A percentile compares a stretch with the other conserved stretches of the same genome.
Conservation (phyloP, 2,888 invertebrate genomes). For the Dorcus parallelipipedus region DNA sequence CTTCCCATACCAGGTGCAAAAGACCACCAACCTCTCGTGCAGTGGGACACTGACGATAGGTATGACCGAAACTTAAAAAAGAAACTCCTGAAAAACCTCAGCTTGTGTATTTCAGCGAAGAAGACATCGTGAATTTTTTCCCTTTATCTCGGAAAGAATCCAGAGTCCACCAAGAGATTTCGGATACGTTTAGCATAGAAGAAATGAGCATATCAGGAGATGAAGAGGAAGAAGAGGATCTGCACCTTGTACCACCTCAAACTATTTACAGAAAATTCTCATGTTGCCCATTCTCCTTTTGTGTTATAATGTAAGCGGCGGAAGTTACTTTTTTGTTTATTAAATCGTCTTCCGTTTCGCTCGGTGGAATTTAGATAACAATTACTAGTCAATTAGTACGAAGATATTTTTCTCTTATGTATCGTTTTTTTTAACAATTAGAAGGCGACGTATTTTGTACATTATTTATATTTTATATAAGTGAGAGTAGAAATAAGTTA, state of each 20-base stretch:
- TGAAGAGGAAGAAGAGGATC: conserved; percentile 48
- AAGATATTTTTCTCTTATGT: no score
- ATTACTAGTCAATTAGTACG: no score
- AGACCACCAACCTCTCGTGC: conserved; percentile 57
- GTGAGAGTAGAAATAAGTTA: no score
- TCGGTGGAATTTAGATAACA: no score
- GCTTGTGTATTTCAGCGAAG: conserved; percentile 44
- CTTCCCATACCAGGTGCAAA: conserved; percentile 51
- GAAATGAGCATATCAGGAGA: conserved; percentile 59
- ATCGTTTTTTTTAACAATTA: no score
- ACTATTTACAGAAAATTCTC: conserved; percentile 45
- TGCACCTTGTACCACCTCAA: conserved; percentile 49
- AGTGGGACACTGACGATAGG: conserved; percentile 59
- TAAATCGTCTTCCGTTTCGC: no score
- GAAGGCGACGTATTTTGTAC: no score
- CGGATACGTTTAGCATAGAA: conserved; percentile 61
- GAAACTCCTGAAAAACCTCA: background rate
- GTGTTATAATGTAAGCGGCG: conserved; percentile 30
- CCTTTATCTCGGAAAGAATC: conserved; percentile 49
- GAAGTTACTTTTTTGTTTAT: background rate
- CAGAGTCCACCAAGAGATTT: conserved; percentile 52
- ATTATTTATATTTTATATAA: no score
- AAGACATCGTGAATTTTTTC: conserved; percentile 54
- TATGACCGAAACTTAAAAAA: conserved; percentile 22
- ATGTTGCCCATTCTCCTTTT: conserved; percentile 44